Evolutionary conservation across 2,888 invertebrate species (phyloP).

Genomic region (Abrostola triplasia): DNA sequence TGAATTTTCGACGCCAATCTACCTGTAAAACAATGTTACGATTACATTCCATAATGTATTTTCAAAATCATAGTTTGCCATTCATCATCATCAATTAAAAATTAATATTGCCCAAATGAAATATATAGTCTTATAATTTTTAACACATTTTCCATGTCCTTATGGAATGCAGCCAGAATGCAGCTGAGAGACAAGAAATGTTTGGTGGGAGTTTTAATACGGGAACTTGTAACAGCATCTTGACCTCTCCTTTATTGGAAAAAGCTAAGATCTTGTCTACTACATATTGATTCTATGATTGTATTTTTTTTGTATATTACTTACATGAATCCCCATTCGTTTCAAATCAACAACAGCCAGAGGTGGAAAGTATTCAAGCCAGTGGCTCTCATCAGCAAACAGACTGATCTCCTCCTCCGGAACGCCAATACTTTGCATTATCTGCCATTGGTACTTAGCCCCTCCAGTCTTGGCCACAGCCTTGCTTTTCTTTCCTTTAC

Average conservation of each 20-base stretch:
- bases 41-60: background rate
- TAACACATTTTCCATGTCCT: no score
- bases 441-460: slow-evolving; percentile 99
- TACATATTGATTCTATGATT: no score
- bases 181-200: no score
- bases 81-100: no score
- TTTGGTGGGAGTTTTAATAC: no score
- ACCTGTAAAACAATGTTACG: slow-evolving; percentile 87
- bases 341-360: slow-evolving; percentile 95
- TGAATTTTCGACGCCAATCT: slow-evolving; percentile 99
- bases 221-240: no score
- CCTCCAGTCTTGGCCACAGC: slow-evolving; percentile 96
- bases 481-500: slow-evolving; percentile 98
- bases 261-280: no score
- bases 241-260: no score
- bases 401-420: slow-evolving; percentile 96
- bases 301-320: slow-evolving; percentile 53
- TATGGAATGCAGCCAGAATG: no score
- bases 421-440: slow-evolving; percentile 98
- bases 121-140: no score
- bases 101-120: no score
- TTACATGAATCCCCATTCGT: slow-evolving; percentile 96
- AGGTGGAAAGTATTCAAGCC: slow-evolving; percentile 99
- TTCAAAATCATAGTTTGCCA: background rate
- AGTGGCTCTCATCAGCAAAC: slow-evolving; percentile 96